These are phyloP conservation scores for Barbus barbus DNA, from an alignment of 2,113 vertebrate species.

Conservation along the genomic window DNA sequence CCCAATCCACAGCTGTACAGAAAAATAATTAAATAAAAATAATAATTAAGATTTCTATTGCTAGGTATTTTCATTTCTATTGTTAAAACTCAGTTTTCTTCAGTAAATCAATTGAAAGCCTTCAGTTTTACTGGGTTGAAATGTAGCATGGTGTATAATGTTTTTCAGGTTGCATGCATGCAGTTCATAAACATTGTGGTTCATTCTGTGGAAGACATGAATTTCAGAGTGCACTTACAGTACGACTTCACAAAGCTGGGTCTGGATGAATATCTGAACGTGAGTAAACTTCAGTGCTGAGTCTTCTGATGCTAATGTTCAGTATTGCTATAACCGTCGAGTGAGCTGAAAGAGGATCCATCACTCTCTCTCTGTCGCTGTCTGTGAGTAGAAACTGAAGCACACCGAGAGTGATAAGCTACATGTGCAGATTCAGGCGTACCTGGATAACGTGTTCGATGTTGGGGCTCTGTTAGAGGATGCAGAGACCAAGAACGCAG, in stretches of 20 bases:
- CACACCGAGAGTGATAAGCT: constrained; percentile 97
- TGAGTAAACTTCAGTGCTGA: constrained; percentile 62
- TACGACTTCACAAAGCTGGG: constrained; percentile 95
- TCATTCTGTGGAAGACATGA: constrained; percentile 98
- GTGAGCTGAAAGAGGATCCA: neutral
- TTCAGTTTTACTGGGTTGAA: neutral
- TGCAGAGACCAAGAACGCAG: constrained; percentile 95
- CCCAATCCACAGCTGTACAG: neutral
- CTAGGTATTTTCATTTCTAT: neutral
- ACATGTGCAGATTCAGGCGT: constrained; percentile 96
- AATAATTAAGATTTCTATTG: neutral
- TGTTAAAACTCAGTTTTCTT: neutral
- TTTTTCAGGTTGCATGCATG: constrained; percentile 91
- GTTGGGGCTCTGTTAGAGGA: constrained; percentile 94
- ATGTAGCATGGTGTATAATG: neutral
- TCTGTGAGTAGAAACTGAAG: constrained; percentile 83
- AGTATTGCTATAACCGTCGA: too few species aligned
- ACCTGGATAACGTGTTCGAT: constrained; percentile 95
- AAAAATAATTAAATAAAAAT: neutral
- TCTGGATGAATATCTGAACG: constrained; percentile 93
- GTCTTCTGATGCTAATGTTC: neutral
- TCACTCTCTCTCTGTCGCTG: neutral
- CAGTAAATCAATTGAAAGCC: neutral
- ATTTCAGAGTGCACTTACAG: constrained; percentile 95
- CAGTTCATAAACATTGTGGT: constrained; percentile 99